Evolutionary conservation across 2,113 vertebrate genomes (phyloP).

Genomic region (Grallaria varia): DNA sequence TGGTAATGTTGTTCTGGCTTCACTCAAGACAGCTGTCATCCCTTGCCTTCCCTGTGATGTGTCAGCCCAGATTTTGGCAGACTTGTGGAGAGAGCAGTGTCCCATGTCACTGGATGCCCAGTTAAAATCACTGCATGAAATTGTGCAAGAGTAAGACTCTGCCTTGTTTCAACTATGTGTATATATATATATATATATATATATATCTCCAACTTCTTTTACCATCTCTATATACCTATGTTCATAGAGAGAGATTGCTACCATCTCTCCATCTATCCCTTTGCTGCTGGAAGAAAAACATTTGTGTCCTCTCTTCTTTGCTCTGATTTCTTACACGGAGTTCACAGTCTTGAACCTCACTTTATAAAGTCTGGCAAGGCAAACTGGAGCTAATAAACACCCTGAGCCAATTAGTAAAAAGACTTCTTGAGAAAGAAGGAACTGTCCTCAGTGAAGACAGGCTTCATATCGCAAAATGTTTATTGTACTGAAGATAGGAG

Average conservation of each 20-base stretch:
- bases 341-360: background rate
- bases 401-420: background rate
- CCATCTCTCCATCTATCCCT: background rate
- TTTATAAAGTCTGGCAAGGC: background rate
- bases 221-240: background rate
- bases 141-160: background rate
- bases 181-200: background rate
- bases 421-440: background rate
- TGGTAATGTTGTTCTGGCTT: background rate
- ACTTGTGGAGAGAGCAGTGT: background rate
- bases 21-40: background rate
- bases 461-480: background rate
- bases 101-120: rapidly evolving
- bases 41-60: background rate
- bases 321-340: background rate
- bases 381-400: background rate
- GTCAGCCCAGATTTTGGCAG: background rate
- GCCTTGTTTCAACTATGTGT: background rate
- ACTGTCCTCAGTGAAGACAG: background rate
- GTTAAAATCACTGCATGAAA: background rate
- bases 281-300: background rate
- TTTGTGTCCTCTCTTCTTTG: background rate
- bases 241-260: background rate
- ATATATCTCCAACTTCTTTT: background rate
- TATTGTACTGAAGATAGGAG: background rate